These are phyloP conservation scores for Strigops habroptila DNA, from an alignment of 2,113 vertebrate genomes.

Conservation along the genomic window DNA sequence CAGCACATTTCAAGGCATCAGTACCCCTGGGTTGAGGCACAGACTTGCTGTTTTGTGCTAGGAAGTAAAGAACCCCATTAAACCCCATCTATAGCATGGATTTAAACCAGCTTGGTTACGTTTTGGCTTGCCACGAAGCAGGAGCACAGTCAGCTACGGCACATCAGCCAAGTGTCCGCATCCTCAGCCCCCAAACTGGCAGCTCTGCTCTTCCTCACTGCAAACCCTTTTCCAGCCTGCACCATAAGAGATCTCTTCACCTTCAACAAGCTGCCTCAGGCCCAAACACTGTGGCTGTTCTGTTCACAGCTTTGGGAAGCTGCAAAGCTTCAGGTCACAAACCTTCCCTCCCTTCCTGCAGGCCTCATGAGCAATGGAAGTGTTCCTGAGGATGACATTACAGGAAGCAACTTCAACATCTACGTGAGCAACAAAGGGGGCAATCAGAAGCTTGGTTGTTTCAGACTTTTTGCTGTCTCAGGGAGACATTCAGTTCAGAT, in stretches of 20 bases:
- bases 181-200: not conserved
- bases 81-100: rapidly evolving
- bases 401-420: not conserved
- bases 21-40: not conserved
- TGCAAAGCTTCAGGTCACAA: not conserved
- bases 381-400: not conserved
- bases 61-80: not conserved
- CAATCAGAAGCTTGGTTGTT: not conserved
- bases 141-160: not conserved
- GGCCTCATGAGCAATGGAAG: not conserved
- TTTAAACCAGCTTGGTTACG: not conserved
- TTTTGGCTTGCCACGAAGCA: not conserved
- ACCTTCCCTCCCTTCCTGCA: not conserved
- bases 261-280: not conserved
- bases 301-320: not conserved
- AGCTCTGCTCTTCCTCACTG: not conserved
- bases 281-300: not conserved
- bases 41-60: not conserved
- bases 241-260: not conserved
- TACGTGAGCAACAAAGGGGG: not conserved
- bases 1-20: not conserved
- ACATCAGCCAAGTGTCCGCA: rapidly evolving
- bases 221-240: not conserved
- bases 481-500: not conserved
- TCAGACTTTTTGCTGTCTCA: not conserved